Evolutionary conservation across 2,888 invertebrate species (phyloP).

Genomic region (Nipponacmea schrenckii): DNA sequence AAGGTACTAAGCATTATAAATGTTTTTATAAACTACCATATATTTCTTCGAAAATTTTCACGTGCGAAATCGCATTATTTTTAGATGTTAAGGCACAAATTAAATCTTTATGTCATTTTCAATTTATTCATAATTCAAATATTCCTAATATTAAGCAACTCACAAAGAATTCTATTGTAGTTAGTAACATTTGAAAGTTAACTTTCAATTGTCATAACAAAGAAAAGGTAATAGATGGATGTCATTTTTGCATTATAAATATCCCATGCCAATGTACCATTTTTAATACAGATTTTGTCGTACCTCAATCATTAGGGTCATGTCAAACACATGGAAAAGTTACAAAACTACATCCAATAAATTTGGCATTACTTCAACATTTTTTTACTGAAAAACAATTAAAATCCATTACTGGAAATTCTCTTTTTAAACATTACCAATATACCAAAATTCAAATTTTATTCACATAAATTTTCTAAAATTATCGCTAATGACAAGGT

Average conservation of each 20-base stretch:
- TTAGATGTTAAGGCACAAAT: neutral
- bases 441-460: too few species aligned
- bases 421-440: too few species aligned
- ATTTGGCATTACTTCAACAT: neutral
- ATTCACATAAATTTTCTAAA: too few species aligned
- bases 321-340: neutral
- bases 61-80: neutral
- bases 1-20: neutral
- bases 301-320: neutral
- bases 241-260: neutral
- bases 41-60: neutral
- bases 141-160: neutral
- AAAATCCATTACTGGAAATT: too few species aligned
- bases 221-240: neutral
- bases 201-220: neutral
- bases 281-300: neutral
- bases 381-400: neutral
- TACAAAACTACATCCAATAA: conserved; percentile 2
- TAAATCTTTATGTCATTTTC: neutral
- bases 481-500: too few species aligned
- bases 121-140: neutral
- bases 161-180: too few species aligned
- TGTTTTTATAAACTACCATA: neutral
- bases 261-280: conserved; percentile 1
- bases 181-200: neutral